Evolutionary conservation across 2,113 vertebrate species (phyloP).

Genomic region (Dolichotis patagonum): DNA sequence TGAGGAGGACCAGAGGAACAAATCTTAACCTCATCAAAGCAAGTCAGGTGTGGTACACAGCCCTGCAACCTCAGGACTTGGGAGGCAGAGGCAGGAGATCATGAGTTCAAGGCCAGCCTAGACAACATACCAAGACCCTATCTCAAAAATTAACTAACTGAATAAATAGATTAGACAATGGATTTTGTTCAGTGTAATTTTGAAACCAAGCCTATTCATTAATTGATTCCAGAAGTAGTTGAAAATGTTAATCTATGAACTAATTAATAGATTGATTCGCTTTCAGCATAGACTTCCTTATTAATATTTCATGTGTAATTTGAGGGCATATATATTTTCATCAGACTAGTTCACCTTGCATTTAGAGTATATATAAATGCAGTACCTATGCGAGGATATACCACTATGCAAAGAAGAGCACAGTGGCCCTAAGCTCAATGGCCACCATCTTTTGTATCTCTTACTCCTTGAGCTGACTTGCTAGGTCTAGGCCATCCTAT

Average conservation of each 20-base stretch:
- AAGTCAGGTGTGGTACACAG: background rate
- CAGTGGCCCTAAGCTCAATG: background rate
- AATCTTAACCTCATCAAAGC: background rate
- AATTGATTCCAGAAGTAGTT: background rate
- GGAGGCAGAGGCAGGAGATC: background rate
- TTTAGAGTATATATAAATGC: background rate
- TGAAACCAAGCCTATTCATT: background rate
- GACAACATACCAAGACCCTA: background rate
- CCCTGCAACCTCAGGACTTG: background rate
- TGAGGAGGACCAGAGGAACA: background rate
- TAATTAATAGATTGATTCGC: background rate
- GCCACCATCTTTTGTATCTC: background rate
- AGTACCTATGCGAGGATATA: background rate
- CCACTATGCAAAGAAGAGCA: background rate
- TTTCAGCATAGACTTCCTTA: background rate
- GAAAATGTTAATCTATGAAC: background rate
- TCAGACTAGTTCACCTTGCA: background rate
- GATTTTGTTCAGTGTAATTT: background rate
- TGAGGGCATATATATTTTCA: background rate
- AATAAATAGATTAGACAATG: background rate
- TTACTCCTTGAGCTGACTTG: background rate
- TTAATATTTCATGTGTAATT: background rate
- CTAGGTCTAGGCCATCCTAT: background rate
- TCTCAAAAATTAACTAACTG: background rate
- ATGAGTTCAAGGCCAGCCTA: background rate